Evolutionary conservation across 1,140 invertebrate species (phyloP), one percentile per base, ranked within the genome.

Genomic region (Acromyrmex charruanus): DNA sequence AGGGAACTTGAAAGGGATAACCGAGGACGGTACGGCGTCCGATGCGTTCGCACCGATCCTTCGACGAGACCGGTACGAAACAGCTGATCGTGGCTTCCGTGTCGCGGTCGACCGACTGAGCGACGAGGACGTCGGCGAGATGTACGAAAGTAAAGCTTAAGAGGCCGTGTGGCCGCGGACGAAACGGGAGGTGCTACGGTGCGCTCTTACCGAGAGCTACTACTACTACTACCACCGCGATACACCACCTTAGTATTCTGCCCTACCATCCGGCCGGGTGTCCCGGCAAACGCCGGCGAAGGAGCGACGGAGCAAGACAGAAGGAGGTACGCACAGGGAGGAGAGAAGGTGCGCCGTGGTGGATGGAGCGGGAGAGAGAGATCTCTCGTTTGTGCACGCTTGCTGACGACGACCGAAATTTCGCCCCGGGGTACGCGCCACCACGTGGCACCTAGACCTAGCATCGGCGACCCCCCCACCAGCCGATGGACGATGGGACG

Each of bases 121-220:
- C 88, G 87, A 88, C 89, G 71, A 51, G 74, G 85, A 90, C 77
- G 74, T 77, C 77, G 74, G 49, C 77, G 81, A 69, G 21, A 58
- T 77, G 88, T 90, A 90, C 86, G 88, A 90, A 87, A 90, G 89
- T 89, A 59, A 39, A 87, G 87, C 79, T 75, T 61, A 85, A 89
- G 63, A 87, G 63, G 31, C 74, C 79, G 89, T 85, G 59, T 82
- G 80, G 77, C 86, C 81, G 87, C 81, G 66, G 59, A 87, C 79
- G 85, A 90, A 92, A 92, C 87, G 89, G 89, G 92, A 92, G 92
- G 92, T 93, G 90, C 90, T 86, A 89, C 90, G 86, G 61, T 77
- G 87, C 85, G 91, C 89, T 92, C 91, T 91, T 91, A 87, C 87
- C 91, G 87, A 89, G 92, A 92, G 91, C 88, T 89, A 87, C 88